phyloP scores from a whole-genome alignment of 2,113 vertebrate genomes.

The Balaeniceps rex region DNA sequence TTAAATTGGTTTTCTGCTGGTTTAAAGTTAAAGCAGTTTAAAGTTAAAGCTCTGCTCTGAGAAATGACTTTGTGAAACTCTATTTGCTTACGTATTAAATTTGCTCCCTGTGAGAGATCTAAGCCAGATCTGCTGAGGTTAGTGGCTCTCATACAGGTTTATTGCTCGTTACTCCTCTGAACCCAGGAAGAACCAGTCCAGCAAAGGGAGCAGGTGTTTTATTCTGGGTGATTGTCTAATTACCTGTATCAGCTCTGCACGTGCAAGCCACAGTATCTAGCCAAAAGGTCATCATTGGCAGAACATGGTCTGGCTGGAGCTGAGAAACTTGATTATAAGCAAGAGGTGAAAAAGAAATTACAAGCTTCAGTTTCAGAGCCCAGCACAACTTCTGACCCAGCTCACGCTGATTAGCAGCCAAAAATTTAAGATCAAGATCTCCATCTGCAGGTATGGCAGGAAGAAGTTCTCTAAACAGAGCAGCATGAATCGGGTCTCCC shows the following conservation, averaged over 20 bases:
- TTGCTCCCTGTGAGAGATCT: not conserved
- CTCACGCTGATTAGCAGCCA: not conserved
- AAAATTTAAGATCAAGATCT: not conserved
- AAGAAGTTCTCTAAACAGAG: not conserved
- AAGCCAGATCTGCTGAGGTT: slow-evolving; percentile 17
- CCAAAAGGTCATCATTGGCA: not conserved
- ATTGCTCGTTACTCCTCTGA: not conserved
- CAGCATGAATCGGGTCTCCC: not conserved
- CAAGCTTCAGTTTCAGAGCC: not conserved
- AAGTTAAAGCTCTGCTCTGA: not conserved
- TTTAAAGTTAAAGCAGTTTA: not conserved
- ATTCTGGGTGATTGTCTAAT: not conserved
- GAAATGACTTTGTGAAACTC: not conserved
- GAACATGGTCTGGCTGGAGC: not conserved
- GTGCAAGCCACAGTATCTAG: not conserved
- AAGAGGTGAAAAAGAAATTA: not conserved
- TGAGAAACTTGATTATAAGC: not conserved
- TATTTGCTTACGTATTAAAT: not conserved
- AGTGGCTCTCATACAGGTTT: not conserved
- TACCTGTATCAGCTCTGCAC: not conserved
- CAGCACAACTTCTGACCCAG: not conserved
- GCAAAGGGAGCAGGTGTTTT: not conserved
- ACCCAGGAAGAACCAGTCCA: slow-evolving; percentile 8
- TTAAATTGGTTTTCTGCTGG: not conserved
- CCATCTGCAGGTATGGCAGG: not conserved